Percentiles rank a stretch among this genome's conserved stretches.
Evolutionary conservation across 2,113 vertebrate species (phyloP).

Genomic region (Nothocercus nigrocapillus): DNA sequence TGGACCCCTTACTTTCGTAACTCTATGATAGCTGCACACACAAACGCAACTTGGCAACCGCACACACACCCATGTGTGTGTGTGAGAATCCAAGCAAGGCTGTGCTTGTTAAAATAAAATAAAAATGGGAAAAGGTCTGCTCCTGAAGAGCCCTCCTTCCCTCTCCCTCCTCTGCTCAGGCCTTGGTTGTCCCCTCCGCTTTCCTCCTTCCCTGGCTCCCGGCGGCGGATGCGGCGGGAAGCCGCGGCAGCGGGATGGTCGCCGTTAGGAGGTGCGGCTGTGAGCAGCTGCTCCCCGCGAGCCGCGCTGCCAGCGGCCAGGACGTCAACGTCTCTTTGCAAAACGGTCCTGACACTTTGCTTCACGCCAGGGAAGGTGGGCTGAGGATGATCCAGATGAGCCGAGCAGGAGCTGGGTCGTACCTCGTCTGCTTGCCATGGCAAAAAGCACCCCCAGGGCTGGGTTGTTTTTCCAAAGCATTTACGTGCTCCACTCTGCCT

Average conservation of each 20-base stretch:
- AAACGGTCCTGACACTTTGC: neutral
- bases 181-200: neutral
- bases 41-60: slow-evolving; percentile 2
- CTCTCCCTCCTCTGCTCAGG: neutral
- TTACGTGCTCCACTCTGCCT: neutral
- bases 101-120: neutral
- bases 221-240: neutral
- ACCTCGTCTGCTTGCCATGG: neutral
- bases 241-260: neutral
- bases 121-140: neutral
- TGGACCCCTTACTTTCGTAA: neutral
- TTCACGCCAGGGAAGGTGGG: neutral
- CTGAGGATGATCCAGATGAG: neutral
- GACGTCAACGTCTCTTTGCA: neutral
- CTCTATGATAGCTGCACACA: neutral
- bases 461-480: neutral
- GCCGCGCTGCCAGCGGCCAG: fast-evolving
- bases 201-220: neutral
- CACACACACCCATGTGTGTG: neutral
- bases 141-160: neutral
- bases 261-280: neutral
- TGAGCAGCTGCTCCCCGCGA: neutral
- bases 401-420: neutral
- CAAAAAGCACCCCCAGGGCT: neutral
- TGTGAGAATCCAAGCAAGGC: slow-evolving; percentile 5